Evolutionary conservation across 2,797 vertebrate species (phyloP).

Genomic region (Serranus cabrilla): DNA sequence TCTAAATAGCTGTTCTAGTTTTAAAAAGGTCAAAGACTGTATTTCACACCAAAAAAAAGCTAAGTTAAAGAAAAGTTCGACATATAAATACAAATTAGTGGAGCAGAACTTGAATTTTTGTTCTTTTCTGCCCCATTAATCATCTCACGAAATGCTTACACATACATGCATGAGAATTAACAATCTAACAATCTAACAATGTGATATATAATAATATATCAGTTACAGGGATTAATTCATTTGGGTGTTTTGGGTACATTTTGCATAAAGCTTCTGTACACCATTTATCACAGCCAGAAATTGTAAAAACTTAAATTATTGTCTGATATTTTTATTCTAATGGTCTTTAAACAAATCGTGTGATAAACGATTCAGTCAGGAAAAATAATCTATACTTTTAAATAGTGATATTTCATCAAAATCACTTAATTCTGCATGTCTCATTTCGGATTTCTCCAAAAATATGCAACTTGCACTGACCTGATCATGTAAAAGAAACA

Average conservation of each 20-base stretch:
- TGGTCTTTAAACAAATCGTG: too few relatives aligned
- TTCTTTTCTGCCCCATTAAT: not conserved
- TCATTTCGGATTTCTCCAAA: too few relatives aligned
- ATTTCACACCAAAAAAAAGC: not conserved
- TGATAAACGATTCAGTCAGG: too few relatives aligned
- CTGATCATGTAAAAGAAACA: too few relatives aligned
- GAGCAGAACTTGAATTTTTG: not conserved
- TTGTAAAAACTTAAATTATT: too few relatives aligned
- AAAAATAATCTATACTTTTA: too few relatives aligned
- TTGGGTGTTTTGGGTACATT: not conserved
- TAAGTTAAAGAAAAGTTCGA: not conserved
- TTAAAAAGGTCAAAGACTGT: not conserved
- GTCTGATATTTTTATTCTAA: too few relatives aligned
- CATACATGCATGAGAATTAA: not conserved
- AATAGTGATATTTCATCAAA: too few relatives aligned
- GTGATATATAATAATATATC: not conserved
- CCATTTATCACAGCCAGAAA: too few relatives aligned
- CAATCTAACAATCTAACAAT: constrained; percentile 1
- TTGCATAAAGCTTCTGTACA: not conserved
- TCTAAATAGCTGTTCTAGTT: not conserved
- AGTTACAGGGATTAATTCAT: not conserved
- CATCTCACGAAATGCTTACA: not conserved
- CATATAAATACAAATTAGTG: not conserved
- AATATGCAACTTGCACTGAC: too few relatives aligned
- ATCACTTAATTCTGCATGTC: too few relatives aligned